A percentile compares a stretch with the other conserved stretches of the same genome.
Evolutionary conservation across 2,797 vertebrate genomes (phyloP).

Genomic region (Iguana delicatissima): DNA sequence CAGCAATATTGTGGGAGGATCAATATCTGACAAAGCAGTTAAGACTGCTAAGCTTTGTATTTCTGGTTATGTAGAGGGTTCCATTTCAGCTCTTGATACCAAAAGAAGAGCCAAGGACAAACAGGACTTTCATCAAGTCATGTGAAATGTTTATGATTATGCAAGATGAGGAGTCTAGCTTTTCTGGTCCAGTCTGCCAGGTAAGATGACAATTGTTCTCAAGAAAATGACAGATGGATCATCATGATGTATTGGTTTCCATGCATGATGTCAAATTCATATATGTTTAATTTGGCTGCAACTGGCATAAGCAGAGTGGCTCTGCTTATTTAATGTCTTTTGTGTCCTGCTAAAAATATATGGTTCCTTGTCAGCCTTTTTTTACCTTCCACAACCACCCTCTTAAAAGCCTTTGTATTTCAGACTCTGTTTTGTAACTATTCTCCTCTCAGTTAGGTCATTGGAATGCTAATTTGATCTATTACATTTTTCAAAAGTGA

Average conservation of each 20-base stretch:
- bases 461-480: conserved; percentile 24
- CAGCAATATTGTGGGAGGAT: neutral
- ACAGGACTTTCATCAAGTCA: neutral
- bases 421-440: conserved; percentile 35
- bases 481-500: neutral
- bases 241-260: neutral
- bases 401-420: neutral
- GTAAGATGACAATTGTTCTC: neutral
- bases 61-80: neutral
- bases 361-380: conserved; percentile 2
- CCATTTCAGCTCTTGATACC: neutral
- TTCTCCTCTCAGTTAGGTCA: neutral
- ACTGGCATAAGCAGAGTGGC: neutral
- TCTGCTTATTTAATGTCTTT: neutral
- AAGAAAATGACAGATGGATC: neutral
- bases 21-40: neutral
- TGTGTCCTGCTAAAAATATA: neutral
- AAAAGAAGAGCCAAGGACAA: neutral
- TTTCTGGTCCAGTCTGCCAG: neutral
- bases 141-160: neutral
- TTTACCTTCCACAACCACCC: neutral
- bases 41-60: neutral
- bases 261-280: neutral
- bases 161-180: neutral
- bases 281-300: neutral